Evolutionary conservation across 2,113 vertebrate species (phyloP).

Genomic region (Butorides virescens): DNA sequence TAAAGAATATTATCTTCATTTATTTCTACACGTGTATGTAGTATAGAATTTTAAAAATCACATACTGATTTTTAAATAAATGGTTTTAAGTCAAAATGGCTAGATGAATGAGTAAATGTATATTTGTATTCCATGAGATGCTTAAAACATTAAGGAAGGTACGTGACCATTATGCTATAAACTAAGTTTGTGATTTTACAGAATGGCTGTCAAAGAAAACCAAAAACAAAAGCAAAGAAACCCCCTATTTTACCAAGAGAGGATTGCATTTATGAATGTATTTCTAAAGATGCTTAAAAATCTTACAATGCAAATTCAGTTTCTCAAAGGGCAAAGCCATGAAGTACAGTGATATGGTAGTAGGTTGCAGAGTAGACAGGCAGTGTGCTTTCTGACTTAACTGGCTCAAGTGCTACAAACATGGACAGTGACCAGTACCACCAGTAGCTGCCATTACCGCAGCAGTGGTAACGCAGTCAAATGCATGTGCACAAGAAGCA

Average conservation of each 20-base stretch:
- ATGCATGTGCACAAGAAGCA: background rate
- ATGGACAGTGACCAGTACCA: background rate
- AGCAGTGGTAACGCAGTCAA: background rate
- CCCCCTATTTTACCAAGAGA: background rate
- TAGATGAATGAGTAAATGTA: background rate
- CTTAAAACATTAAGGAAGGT: background rate
- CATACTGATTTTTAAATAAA: background rate
- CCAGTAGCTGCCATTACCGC: background rate
- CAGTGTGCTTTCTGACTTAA: background rate
- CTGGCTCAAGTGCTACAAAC: background rate
- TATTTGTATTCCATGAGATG: background rate
- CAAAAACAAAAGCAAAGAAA: background rate
- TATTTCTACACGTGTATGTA: background rate
- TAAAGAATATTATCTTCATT: background rate
- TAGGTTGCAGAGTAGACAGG: background rate
- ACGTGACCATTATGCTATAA: background rate
- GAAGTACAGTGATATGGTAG: background rate
- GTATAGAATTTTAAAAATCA: background rate
- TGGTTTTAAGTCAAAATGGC: background rate
- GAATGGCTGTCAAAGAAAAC: background rate
- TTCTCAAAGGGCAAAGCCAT: background rate
- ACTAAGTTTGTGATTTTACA: background rate
- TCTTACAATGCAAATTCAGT: accelerated
- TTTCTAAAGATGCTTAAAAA: background rate
- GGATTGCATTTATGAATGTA: background rate